A percentile compares a stretch with the other conserved stretches of the same genome.
Evolutionary conservation across 35 echinoderm and acorn worm species (phyloP).

Genomic region (Amphiura filiformis): DNA sequence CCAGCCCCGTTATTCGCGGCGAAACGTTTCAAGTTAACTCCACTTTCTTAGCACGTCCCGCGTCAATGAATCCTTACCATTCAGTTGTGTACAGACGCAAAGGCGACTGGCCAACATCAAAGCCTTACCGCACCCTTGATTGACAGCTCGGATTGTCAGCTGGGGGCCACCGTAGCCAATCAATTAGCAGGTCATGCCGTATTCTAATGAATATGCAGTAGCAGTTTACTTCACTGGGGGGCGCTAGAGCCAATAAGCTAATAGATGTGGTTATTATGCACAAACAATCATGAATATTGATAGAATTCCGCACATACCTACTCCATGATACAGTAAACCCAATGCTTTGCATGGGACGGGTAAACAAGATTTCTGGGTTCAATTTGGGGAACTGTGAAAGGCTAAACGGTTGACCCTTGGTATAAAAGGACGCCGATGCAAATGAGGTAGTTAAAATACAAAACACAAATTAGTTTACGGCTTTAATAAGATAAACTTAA

Average conservation of each 20-base stretch:
- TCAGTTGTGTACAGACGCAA: slow-evolving; percentile 76
- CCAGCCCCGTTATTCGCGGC: slow-evolving; percentile 47
- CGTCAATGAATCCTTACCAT: slow-evolving; percentile 58
- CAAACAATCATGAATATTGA: neutral
- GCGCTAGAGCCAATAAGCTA: neutral
- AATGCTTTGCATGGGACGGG: slow-evolving; percentile 7
- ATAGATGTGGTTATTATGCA: neutral
- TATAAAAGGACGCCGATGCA: neutral
- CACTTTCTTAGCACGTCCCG: slow-evolving; percentile 66
- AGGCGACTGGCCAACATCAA: slow-evolving; percentile 73
- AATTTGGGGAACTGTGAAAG: slow-evolving; percentile 6
- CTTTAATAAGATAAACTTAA: neutral
- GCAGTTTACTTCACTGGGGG: neutral
- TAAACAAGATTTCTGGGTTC: slow-evolving; percentile 14
- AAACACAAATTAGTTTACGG: neutral
- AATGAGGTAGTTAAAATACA: neutral
- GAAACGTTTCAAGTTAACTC: slow-evolving; percentile 71
- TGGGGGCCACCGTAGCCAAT: slow-evolving; percentile 68
- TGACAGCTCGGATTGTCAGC: slow-evolving; percentile 68
- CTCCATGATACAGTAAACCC: slow-evolving; percentile 8
- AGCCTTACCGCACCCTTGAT: slow-evolving; percentile 58
- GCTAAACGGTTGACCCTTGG: neutral
- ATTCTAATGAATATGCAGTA: slow-evolving; percentile 40
- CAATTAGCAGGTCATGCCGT: slow-evolving; percentile 60
- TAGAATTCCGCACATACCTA: slow-evolving; percentile 10